Evolutionary conservation across 1,140 invertebrate genomes (phyloP), one percentile per base, ranked within the genome.

Genomic region (Rhagoletis zephyria): DNA sequence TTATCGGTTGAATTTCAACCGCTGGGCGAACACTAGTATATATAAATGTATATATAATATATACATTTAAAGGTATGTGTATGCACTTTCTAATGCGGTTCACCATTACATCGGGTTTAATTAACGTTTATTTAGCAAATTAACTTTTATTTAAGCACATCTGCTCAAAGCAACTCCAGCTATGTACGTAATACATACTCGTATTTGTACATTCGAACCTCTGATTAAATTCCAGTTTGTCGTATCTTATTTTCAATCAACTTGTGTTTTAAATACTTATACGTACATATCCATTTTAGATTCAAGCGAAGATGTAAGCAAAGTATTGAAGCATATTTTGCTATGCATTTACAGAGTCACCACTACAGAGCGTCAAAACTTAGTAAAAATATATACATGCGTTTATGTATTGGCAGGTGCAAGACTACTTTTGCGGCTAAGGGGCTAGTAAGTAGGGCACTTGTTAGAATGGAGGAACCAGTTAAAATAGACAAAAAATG

Each of bases 51-150:
- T 56, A 56, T 56, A 56, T 56, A 7, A 10, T 56, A 56, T 56
- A 56, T 56, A 56, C 51, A 56, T 30, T 30, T 30, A 30, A 30
- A 30, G 30, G 16, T 14, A 16, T 63, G 61, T 63, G 7, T 63
- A 16, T 51, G 45, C 9, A 16, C 7, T 77, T 30, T 56, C 48
- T 77, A 77, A 51, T 77, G 74, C 7, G 74, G 48, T 56, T n/a
- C 48, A 30, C 74, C 19, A 51, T 81, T 56, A 56, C 74, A 81
- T 81, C 74, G 19, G 6, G 74, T 81, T 56, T 56, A 81, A 81
- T 81, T 81, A 81, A 81, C 56, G 48, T 81, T 81, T 81, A 81
- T 81, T 81, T 81, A 81, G 74, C 74, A 81, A 81, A 81, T 81
- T 81, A 81, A 56, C 74, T 81, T 81, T 81, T 81, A 81, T 81